These are phyloP conservation scores for Echeneis naucrates DNA, from an alignment of 2,797 vertebrate species.

Conservation along the genomic window DNA sequence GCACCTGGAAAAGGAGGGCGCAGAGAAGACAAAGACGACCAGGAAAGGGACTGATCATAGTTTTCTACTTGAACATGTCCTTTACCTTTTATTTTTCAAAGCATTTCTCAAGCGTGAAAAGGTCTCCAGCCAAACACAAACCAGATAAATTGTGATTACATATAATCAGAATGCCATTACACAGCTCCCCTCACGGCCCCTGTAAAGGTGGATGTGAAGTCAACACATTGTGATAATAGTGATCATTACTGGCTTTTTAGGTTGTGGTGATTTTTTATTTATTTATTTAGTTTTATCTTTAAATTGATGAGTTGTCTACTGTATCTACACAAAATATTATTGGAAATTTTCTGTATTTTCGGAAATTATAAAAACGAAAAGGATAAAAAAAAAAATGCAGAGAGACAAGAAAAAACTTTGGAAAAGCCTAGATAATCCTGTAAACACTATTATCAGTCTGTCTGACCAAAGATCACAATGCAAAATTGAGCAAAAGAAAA, in stretches of 20 bases:
- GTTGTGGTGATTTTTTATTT: not conserved
- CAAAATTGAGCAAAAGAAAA: conserved; percentile 8
- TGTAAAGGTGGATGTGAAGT: conserved; percentile 3
- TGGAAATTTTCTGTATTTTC: not conserved
- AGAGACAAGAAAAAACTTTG: conserved; percentile 3
- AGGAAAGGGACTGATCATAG: not conserved
- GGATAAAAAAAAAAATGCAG: not conserved
- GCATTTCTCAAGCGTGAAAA: conserved; percentile 11
- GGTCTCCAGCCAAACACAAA: not conserved
- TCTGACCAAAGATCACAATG: conserved; percentile 38
- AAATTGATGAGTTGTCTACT: no score
- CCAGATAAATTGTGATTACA: not conserved
- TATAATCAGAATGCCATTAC: not conserved
- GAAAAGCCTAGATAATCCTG: conserved; percentile 7
- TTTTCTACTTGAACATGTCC: conserved; percentile 14
- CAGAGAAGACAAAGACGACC: not conserved
- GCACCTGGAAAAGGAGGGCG: conserved; percentile 32
- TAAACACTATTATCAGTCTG: conserved; percentile 36
- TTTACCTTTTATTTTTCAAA: not conserved
- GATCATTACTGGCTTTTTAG: not conserved
- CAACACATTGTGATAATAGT: not conserved
- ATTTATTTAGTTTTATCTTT: no score
- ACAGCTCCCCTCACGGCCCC: not conserved
- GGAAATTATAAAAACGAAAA: conserved; percentile 4
- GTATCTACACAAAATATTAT: no score